A percentile compares a stretch with the other conserved stretches of the same genome.
phyloP scores from a whole-genome alignment of 2,113 vertebrate species.

The Leucopsar rothschildi region DNA sequence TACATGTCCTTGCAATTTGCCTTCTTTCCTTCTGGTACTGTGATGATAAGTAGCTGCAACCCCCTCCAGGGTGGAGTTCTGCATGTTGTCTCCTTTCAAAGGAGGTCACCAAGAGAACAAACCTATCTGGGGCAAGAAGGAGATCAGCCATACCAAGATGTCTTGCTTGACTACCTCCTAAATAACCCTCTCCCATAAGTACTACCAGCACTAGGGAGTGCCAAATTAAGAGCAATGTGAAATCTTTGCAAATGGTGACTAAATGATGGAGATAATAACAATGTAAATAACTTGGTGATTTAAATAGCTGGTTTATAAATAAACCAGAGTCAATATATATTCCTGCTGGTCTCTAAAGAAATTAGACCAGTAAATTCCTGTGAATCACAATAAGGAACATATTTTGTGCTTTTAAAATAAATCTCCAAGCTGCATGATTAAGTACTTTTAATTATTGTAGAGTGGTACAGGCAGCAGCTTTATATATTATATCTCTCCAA shows the following conservation, averaged over 20 bases:
- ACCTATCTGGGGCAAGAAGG: not conserved
- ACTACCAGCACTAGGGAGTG: not conserved
- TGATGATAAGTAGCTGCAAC: not conserved
- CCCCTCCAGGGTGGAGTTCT: not conserved
- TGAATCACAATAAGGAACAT: constrained; percentile 60
- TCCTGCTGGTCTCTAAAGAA: constrained; percentile 60
- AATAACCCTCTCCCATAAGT: not conserved
- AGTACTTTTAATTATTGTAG: constrained; percentile 68
- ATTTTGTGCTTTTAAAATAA: constrained; percentile 63
- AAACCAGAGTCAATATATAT: constrained; percentile 58
- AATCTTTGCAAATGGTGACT: constrained; percentile 36
- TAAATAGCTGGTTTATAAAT: constrained; percentile 62
- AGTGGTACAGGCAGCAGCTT: constrained; percentile 59
- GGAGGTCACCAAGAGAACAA: not conserved
- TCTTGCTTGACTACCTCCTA: not conserved
- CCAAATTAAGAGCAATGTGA: constrained; percentile 53
- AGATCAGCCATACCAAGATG: not conserved
- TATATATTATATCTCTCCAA: constrained; percentile 63
- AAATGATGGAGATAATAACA: constrained; percentile 61
- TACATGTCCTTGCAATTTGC: fast-evolving
- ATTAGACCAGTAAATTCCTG: constrained; percentile 67
- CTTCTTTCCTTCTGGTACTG: not conserved
- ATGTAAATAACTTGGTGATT: constrained; percentile 62
- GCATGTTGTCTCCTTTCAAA: not conserved
- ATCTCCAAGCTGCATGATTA: constrained; percentile 61